Base-by-base conservation (phyloP, 2,113 vertebrate species). In the Epinephelus lanceolatus region DNA sequence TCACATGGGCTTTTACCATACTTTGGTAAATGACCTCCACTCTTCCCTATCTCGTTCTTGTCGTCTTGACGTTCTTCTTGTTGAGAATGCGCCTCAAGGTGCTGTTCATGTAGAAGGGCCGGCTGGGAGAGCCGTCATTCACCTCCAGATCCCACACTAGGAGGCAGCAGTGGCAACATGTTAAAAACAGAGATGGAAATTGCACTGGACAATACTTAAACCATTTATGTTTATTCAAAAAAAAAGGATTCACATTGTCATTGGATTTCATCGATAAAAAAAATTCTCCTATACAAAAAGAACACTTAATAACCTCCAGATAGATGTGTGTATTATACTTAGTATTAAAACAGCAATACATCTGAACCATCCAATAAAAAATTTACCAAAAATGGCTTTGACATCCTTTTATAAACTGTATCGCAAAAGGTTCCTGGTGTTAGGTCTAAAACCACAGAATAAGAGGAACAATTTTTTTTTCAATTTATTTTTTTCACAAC, bases 381-480 rank as follows among this genome's bases (percentile, higher is more conserved):
- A 90, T 85, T 88, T 94, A 94, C 93, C 93, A 94, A 95, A 95
- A 95, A 96, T 95, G 95, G 95, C 94, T 96, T 95, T 93, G 92
- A 95, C 93, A 95, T 96, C 95, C 95, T 94, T 93, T 92, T 95
- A 95, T 85, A 95, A 95, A 95, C 81, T 82, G 90, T 93, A 93
- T 94, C 89, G 65, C 84, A 93, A 94, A 94, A 94, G 76, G 87
- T 93, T 92, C 92, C 88, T 89, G 83, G 86, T 91, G 90, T 91
- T 89, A 87, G 81, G 78, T 88, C 87, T 90, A 93, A 94, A 93
- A 94, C 85, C 83, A 91, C 91, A 86, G 86, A 92, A 83, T 37
- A 87, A 90, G 73, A 92, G 87, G 83, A 93, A 78, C 80, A 66
- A 71, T 47, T 70, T 80, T 40, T 56, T 30, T 63, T 56, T 70